Percentiles rank a stretch among this genome's conserved stretches.
phyloP scores from a whole-genome alignment of 2,113 vertebrate species.

The Galeopterus variegatus region DNA sequence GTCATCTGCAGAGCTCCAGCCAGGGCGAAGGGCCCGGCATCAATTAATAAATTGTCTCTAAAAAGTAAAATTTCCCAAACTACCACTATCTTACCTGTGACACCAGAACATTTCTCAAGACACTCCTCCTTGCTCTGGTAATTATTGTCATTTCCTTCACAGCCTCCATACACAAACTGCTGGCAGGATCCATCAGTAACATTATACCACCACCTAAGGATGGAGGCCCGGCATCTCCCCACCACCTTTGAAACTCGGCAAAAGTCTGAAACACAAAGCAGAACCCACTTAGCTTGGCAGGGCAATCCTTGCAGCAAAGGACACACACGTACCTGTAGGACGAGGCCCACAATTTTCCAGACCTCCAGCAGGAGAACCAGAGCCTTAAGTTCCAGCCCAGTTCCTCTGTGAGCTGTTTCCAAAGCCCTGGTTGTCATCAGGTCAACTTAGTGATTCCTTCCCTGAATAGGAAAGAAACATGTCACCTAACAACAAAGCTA shows the following conservation, averaged over 20 bases:
- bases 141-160: slow-evolving; percentile 90
- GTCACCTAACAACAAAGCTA: neutral
- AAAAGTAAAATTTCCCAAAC: neutral
- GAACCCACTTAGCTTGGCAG: neutral
- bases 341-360: neutral
- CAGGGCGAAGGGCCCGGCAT: neutral
- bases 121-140: slow-evolving; percentile 86
- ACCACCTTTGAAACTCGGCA: slow-evolving; percentile 83
- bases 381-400: neutral
- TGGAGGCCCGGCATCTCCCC: slow-evolving; percentile 89
- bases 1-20: slow-evolving; percentile 84
- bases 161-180: slow-evolving; percentile 91
- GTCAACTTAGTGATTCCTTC: neutral
- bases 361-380: neutral
- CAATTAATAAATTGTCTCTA: neutral
- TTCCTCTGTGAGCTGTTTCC: neutral
- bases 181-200: slow-evolving; percentile 83
- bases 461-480: neutral
- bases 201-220: slow-evolving; percentile 90
- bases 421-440: neutral
- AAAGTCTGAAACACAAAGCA: slow-evolving; percentile 82
- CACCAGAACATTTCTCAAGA: slow-evolving; percentile 82
- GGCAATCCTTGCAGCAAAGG: neutral
- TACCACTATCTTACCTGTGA: slow-evolving; percentile 67
- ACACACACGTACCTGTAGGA: neutral